These are phyloP conservation scores for Drosophila flavopinicola DNA, from an alignment of 2,888 invertebrate genomes.

Conservation along the genomic window DNA sequence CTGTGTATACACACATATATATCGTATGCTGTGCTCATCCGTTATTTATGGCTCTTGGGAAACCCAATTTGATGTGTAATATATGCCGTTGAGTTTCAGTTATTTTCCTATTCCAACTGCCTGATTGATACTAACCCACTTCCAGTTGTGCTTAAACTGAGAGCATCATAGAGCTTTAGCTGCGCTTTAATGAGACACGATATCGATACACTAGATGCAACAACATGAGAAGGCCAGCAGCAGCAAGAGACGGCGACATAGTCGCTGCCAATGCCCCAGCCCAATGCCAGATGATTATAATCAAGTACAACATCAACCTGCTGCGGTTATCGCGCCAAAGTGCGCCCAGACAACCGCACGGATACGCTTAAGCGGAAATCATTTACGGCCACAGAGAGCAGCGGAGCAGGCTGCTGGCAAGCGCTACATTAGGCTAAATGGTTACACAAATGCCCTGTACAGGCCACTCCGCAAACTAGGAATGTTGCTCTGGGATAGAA, in stretches of 20 bases:
- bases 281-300: conserved; percentile 60
- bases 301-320: conserved; percentile 65
- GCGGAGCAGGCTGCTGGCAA: conserved; percentile 1
- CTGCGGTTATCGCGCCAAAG: conserved; percentile 57
- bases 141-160: conserved; percentile 6
- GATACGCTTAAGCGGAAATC: conserved; percentile 44
- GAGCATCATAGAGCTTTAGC: conserved; percentile 23
- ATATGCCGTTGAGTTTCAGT: conserved; percentile 2
- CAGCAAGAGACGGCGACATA: conserved; percentile 36
- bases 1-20: no score
- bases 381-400: conserved; percentile 40
- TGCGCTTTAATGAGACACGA: conserved; percentile 71
- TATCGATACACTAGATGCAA: conserved; percentile 59
- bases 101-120: conserved; percentile 3
- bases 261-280: conserved; percentile 8
- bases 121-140: conserved; percentile 25
- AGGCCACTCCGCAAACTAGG: background rate
- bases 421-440: background rate
- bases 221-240: conserved; percentile 20
- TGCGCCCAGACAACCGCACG: conserved; percentile 39
- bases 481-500: no score
- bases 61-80: conserved; percentile 1
- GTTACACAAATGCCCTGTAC: background rate
- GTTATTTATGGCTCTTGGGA: conserved; percentile 59
- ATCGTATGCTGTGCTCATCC: conserved; percentile 61